A percentile compares a stretch with the other conserved stretches of the same genome.
Conservation (phyloP, 2,888 invertebrate genomes). For the Oscheius sp. region DNA sequence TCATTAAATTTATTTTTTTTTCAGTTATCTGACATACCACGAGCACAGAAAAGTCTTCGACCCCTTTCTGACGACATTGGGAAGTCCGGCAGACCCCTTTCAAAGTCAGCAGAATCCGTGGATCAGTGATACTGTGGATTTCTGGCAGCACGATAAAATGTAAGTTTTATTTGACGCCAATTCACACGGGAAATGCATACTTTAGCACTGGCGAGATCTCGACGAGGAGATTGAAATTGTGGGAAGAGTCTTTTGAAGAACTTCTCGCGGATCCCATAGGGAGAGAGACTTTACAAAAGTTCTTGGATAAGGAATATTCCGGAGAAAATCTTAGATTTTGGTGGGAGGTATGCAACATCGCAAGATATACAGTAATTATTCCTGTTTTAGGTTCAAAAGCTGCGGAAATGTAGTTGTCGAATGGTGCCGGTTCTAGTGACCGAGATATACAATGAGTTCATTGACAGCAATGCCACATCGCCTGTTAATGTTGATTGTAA, state of each 20-base stretch:
- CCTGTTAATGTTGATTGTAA: conserved; percentile 97
- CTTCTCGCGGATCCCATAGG: conserved; percentile 92
- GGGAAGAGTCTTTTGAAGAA: conserved; percentile 96
- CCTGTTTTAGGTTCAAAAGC: conserved; percentile 79
- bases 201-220: conserved; percentile 84
- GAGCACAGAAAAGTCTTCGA: conserved; percentile 97
- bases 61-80: conserved; percentile 90
- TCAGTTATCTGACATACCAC: conserved; percentile 67
- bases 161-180: no score
- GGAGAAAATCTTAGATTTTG: conserved; percentile 93
- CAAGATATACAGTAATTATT: no score
- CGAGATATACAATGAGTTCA: conserved; percentile 83
- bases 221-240: conserved; percentile 89
- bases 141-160: conserved; percentile 92
- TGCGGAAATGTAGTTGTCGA: conserved; percentile 88
- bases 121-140: conserved; percentile 92
- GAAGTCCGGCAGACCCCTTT: conserved; percentile 78
- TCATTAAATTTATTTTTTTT: conserved; percentile 5
- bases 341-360: conserved; percentile 63
- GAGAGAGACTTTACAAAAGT: conserved; percentile 92
- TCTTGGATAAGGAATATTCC: conserved; percentile 97
- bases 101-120: conserved; percentile 86
- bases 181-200: background rate
- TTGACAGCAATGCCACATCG: conserved; percentile 91
- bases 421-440: conserved; percentile 85